Base-by-base conservation (phyloP, 2,797 vertebrate species). In the Taeniopygia guttata region DNA sequence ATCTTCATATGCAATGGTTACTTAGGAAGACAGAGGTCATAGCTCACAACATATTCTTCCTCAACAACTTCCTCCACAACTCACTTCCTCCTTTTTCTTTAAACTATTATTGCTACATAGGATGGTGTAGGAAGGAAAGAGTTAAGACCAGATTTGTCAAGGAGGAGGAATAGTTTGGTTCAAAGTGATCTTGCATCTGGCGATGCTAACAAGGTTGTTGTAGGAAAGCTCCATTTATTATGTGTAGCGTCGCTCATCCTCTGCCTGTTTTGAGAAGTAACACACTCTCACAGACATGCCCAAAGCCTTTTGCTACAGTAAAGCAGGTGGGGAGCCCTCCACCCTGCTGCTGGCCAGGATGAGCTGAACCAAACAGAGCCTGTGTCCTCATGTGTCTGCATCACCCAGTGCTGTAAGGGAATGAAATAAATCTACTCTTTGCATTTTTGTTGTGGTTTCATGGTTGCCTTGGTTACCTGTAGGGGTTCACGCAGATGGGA, bases 351-450 rank as follows among this genome's bases (percentile, higher is more conserved):
- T 55, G 49, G 43, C 56, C 27, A 26, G 36, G 36, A 48, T 19
- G 42, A 42, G 15, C 56, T 26, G 26, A 62, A 11, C 4, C 21
- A 42, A 48, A 27, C 0, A 0, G 14, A 55, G 11, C 49, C 42
- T 13, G 13, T 26, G 56, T 17, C 34, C 46, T 34, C 48, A 8
- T 3, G 13, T 18, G 17, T 22, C 42, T 42, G 30, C 49, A 36
- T 27, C 0, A 2, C 21, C 21, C 0, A 0, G 34, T 0, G 1
- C 1, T 55, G 17, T 4, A 5, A n/a, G 42, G 34, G 15, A 49
- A 32, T 15, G 4, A 63, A 63, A 78, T 63, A 55, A 70, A 70
- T 13, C 15, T 36, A 19, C 18, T 86, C 32, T 32, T 55, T 11
- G 32, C 12, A 27, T 56, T 86, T 70, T 49, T 55, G 49, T 36